These are phyloP conservation scores for Eremobia ochroleuca DNA, from an alignment of 2,888 invertebrate species.

Conservation along the genomic window DNA sequence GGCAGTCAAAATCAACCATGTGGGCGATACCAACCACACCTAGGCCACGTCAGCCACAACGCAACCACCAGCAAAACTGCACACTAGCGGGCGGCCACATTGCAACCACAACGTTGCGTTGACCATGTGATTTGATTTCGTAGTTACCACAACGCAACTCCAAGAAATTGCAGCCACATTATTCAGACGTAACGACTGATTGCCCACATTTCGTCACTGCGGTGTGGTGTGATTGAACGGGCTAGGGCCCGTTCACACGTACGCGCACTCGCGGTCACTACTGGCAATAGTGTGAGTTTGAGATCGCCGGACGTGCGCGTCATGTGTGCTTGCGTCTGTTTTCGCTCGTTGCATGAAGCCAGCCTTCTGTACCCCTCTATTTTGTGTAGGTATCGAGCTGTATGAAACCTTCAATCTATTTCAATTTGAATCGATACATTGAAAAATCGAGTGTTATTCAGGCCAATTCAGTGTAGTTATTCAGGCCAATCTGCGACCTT, in stretches of 20 bases:
- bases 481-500: constrained; percentile 51
- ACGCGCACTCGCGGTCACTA: background rate
- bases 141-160: background rate
- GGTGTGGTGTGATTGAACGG: background rate
- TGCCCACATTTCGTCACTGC: background rate
- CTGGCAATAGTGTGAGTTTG: background rate
- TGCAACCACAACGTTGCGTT: background rate
- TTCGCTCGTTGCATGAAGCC: background rate
- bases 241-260: background rate
- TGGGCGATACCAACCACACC: background rate
- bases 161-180: background rate
- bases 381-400: background rate
- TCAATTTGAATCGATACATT: constrained; percentile 59
- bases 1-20: background rate
- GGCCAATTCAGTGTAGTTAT: no score
- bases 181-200: background rate
- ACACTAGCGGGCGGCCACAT: background rate
- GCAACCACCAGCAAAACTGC: background rate
- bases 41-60: background rate
- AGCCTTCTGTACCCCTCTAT: background rate
- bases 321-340: no score
- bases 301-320: background rate
- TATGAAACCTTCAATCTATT: constrained; percentile 54
- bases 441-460: constrained; percentile 29
- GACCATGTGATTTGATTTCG: background rate